phyloP scores from a whole-genome alignment of 2,113 vertebrate genomes.

The Eira barbara region DNA sequence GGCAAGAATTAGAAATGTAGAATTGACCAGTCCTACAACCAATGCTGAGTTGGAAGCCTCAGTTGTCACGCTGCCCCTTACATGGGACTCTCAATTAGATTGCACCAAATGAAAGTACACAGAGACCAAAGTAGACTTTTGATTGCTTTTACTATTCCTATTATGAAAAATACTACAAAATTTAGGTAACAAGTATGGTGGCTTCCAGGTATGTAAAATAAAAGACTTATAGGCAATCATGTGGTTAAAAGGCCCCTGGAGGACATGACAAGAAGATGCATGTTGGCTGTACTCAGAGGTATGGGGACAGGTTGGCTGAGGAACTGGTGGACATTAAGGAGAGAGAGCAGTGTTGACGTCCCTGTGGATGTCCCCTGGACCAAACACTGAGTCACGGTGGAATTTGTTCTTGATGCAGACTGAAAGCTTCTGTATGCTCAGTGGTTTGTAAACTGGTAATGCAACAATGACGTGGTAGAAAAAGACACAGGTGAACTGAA shows the following conservation, averaged over 20 bases:
- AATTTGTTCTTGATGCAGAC: not conserved
- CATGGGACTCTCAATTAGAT: not conserved
- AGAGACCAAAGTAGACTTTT: not conserved
- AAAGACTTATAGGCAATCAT: not conserved
- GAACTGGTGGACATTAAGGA: not conserved
- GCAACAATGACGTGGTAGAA: not conserved
- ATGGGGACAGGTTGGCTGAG: not conserved
- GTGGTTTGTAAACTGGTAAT: not conserved
- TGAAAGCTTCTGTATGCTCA: not conserved
- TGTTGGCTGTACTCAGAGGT: not conserved
- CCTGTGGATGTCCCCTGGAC: not conserved
- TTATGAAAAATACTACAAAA: not conserved
- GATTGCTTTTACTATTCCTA: not conserved
- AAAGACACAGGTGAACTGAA: not conserved
- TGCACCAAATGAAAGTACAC: not conserved
- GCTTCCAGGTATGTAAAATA: not conserved
- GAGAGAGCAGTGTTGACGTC: not conserved
- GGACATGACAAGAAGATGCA: not conserved
- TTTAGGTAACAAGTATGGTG: not conserved
- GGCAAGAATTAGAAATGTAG: not conserved
- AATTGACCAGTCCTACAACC: not conserved
- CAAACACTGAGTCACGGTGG: not conserved
- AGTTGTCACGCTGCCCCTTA: not conserved
- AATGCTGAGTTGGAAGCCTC: accelerated
- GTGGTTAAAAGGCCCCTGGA: not conserved